Percentiles rank a stretch among this genome's conserved stretches.
These are phyloP conservation scores for Leptosomus discolor DNA, from an alignment of 2,113 vertebrate genomes.

Conservation along the genomic window DNA sequence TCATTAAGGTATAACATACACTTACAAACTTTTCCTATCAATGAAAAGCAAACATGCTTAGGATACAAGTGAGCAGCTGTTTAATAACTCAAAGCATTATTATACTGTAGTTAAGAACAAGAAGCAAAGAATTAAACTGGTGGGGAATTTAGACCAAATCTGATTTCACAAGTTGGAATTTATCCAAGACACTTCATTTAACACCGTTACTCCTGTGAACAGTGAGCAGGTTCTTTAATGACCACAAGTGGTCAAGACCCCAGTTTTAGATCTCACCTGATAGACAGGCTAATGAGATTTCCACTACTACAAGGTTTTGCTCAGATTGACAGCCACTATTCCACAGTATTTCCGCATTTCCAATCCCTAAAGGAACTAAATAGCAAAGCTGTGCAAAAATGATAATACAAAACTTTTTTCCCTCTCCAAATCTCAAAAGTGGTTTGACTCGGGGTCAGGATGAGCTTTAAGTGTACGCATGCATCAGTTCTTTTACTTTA, in stretches of 20 bases:
- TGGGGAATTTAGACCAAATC: slow-evolving; percentile 7
- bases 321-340: slow-evolving; percentile 26
- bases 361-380: not conserved
- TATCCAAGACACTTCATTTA: slow-evolving; percentile 18
- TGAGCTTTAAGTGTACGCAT: fast-evolving
- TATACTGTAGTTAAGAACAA: not conserved
- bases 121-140: not conserved
- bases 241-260: slow-evolving; percentile 28
- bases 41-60: not conserved
- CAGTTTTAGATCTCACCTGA: slow-evolving; percentile 32
- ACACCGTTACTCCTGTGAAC: slow-evolving; percentile 38
- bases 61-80: not conserved
- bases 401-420: not conserved
- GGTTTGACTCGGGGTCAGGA: not conserved
- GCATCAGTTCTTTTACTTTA: not conserved
- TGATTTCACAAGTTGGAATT: slow-evolving; percentile 40
- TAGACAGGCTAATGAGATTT: slow-evolving; percentile 41
- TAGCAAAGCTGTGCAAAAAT: not conserved
- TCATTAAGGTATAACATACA: not conserved
- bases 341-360: not conserved
- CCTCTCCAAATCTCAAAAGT: not conserved
- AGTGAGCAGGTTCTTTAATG: not conserved
- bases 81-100: not conserved
- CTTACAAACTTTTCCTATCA: not conserved
- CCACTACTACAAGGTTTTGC: not conserved